Conservation (phyloP, 1,140 invertebrate genomes). For the Theocolax elegans region DNA sequence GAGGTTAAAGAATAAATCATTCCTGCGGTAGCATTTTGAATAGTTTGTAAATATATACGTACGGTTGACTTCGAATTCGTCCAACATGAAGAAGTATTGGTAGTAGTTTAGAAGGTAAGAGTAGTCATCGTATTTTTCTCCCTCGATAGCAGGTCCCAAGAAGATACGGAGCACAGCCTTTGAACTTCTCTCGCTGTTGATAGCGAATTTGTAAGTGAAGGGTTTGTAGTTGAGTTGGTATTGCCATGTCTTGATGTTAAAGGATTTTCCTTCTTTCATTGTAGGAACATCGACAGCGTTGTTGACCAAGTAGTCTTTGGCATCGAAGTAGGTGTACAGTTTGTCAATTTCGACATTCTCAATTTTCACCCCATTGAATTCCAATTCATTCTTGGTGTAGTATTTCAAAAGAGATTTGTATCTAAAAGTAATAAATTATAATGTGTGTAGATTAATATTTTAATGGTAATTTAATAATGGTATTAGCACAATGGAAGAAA, state of each 20-base stretch:
- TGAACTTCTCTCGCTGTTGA: slow-evolving; percentile 69
- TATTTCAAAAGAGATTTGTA: slow-evolving; percentile 66
- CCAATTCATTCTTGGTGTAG: slow-evolving; percentile 72
- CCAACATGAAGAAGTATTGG: slow-evolving; percentile 63
- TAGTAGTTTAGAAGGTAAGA: slow-evolving; percentile 69
- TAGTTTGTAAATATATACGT: slow-evolving; percentile 42
- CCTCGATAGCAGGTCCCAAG: slow-evolving; percentile 74
- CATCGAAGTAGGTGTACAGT: slow-evolving; percentile 79
- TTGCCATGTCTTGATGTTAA: slow-evolving; percentile 54
- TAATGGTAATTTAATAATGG: too few relatives aligned
- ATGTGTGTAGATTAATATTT: slow-evolving; percentile 47
- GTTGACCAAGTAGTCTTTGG: slow-evolving; percentile 75
- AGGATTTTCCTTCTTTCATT: slow-evolving; percentile 47
- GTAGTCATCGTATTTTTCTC: slow-evolving; percentile 64
- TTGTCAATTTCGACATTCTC: slow-evolving; percentile 73
- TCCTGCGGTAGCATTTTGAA: too few relatives aligned
- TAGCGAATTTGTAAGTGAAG: slow-evolving; percentile 72
- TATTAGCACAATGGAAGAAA: neutral
- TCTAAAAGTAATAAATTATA: slow-evolving; percentile 52
- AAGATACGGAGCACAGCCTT: slow-evolving; percentile 74
- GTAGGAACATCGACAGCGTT: slow-evolving; percentile 69
- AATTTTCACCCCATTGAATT: slow-evolving; percentile 73
- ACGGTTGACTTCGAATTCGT: slow-evolving; percentile 62
- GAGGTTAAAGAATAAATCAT: neutral
- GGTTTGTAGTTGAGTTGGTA: slow-evolving; percentile 70